phyloP scores from a whole-genome alignment of 2,888 invertebrate genomes.

The Meteorus cinctellus region DNA sequence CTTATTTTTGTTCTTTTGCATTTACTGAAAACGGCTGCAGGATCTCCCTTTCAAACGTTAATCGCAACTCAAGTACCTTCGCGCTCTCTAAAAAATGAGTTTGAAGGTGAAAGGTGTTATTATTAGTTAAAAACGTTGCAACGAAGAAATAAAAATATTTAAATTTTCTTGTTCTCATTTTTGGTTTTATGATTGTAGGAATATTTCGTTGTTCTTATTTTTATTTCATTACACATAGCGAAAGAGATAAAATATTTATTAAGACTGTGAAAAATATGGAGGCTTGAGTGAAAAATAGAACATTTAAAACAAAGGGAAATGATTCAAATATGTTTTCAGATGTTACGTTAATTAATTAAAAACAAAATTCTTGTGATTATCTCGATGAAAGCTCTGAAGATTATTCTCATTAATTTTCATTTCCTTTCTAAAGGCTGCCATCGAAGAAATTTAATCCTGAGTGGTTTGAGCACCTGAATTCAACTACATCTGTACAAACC shows the following conservation, averaged over 20 bases:
- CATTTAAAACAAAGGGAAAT: too few species aligned
- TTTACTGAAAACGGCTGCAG: background rate
- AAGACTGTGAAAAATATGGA: too few species aligned
- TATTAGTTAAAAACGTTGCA: background rate
- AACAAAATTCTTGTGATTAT: too few species aligned
- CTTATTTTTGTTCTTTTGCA: background rate
- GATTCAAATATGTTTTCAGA: too few species aligned
- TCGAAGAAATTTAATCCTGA: too few species aligned
- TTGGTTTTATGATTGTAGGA: background rate
- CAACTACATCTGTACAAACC: too few species aligned
- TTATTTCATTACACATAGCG: background rate
- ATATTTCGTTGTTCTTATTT: background rate
- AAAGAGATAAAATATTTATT: background rate
- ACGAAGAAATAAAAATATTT: background rate
- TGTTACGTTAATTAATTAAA: too few species aligned
- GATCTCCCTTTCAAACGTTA: background rate
- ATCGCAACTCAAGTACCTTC: background rate
- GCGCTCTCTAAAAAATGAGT: conserved; percentile 1
- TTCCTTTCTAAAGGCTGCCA: too few species aligned
- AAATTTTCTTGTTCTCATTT: background rate
- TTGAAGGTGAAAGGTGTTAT: background rate
- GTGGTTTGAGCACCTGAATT: too few species aligned
- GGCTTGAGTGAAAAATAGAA: too few species aligned
- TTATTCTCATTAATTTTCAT: too few species aligned
- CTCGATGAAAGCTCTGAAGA: too few species aligned